Evolutionary conservation across 2,888 invertebrate species (phyloP).

Genomic region (Abrostola tripartita): DNA sequence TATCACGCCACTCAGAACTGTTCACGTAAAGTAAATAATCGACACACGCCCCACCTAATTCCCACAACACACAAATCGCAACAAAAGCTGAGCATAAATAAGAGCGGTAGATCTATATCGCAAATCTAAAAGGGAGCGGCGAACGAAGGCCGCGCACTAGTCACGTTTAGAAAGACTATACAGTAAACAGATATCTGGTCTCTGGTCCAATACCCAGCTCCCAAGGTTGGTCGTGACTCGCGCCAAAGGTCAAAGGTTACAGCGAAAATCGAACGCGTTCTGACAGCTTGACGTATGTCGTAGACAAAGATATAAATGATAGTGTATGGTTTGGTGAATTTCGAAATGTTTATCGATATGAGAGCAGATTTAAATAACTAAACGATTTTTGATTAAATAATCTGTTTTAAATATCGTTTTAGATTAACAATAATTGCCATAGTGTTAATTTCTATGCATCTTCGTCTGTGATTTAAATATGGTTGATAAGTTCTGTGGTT

Average conservation of each 20-base stretch:
- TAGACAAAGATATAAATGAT: slow-evolving; percentile 61
- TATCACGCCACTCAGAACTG: neutral
- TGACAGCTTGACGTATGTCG: slow-evolving; percentile 74
- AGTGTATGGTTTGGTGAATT: slow-evolving; percentile 51
- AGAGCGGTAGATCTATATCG: slow-evolving; percentile 74
- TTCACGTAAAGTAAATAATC: slow-evolving; percentile 11
- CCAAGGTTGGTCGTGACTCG: slow-evolving; percentile 83
- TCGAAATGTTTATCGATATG: slow-evolving; percentile 47
- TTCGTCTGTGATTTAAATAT: too few species aligned
- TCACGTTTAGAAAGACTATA: slow-evolving; percentile 83
- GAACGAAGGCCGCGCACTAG: slow-evolving; percentile 78
- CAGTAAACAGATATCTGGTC: slow-evolving; percentile 49
- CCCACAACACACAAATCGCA: slow-evolving; percentile 63
- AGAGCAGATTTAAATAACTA: neutral
- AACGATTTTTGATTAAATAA: too few species aligned
- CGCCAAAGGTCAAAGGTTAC: slow-evolving; percentile 79
- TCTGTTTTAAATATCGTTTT: too few species aligned
- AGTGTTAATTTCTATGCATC: too few species aligned
- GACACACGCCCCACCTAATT: slow-evolving; percentile 48
- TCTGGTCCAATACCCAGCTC: slow-evolving; percentile 63
- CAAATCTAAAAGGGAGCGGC: slow-evolving; percentile 80
- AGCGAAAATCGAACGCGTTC: slow-evolving; percentile 71
- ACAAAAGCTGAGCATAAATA: slow-evolving; percentile 65
- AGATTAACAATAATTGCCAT: too few species aligned
- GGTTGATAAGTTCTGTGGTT: too few species aligned